These are phyloP conservation scores for Lasioglossum baleicum DNA, from an alignment of 1,140 invertebrate genomes.

Conservation along the genomic window DNA sequence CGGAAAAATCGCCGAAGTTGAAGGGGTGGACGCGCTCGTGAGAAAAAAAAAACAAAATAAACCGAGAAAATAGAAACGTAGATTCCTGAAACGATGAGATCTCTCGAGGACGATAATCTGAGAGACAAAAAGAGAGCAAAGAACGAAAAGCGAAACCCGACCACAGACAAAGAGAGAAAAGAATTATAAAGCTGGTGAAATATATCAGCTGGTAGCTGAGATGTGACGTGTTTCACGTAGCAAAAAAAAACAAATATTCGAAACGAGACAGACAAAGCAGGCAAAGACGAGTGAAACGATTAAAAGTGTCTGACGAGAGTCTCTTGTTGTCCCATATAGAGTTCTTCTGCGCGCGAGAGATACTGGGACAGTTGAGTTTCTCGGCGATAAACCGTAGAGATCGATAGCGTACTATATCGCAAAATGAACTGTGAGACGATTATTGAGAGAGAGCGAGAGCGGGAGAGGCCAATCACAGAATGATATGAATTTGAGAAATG, in stretches of 20 bases:
- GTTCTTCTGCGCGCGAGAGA: slow-evolving; percentile 45
- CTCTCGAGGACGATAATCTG: not conserved
- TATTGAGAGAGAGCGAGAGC: slow-evolving; percentile 53
- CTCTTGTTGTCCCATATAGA: slow-evolving; percentile 67
- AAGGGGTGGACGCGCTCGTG: slow-evolving; percentile 63
- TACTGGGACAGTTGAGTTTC: slow-evolving; percentile 9
- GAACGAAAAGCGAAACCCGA: slow-evolving; percentile 34
- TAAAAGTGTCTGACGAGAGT: slow-evolving; percentile 52
- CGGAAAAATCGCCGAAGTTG: slow-evolving; percentile 45
- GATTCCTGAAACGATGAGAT: not conserved
- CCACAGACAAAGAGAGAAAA: slow-evolving; percentile 49
- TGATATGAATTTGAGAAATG: slow-evolving; percentile 45
- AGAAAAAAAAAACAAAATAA: slow-evolving; percentile 7
- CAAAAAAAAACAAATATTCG: too few species aligned
- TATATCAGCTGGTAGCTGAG: too few species aligned
- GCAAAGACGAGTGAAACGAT: not conserved
- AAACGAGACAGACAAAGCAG: not conserved
- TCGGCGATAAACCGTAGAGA: slow-evolving; percentile 46
- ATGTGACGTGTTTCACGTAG: too few species aligned
- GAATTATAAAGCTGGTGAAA: not conserved
- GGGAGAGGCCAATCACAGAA: slow-evolving; percentile 49
- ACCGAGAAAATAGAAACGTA: slow-evolving; percentile 40
- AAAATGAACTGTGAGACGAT: slow-evolving; percentile 34
- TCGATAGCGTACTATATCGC: slow-evolving; percentile 41
- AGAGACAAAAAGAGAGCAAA: not conserved